Percentiles rank a stretch among this genome's conserved stretches.
These are phyloP conservation scores for Phataginus tricuspis DNA, from an alignment of 2,797 vertebrate species.

Conservation along the genomic window DNA sequence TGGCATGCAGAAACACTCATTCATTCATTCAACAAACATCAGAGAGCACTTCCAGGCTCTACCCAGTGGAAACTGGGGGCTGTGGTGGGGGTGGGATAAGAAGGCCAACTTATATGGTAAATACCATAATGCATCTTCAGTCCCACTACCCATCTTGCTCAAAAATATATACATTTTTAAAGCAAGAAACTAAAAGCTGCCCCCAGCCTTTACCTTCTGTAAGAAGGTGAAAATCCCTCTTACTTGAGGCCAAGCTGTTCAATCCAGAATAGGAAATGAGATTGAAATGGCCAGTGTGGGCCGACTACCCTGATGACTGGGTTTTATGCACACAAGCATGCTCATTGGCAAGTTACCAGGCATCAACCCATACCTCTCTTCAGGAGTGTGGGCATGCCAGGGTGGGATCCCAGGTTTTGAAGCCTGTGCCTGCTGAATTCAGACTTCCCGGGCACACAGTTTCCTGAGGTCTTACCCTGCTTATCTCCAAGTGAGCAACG, in stretches of 20 bases:
- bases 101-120: background rate
- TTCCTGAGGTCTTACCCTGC: background rate
- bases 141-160: background rate
- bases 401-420: background rate
- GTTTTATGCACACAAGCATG: background rate
- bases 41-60: background rate
- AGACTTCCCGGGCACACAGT: background rate
- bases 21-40: background rate
- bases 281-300: background rate
- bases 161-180: background rate
- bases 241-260: background rate
- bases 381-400: accelerated
- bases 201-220: background rate
- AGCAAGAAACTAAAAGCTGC: background rate
- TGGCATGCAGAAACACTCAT: background rate
- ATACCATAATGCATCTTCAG: background rate
- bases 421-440: background rate
- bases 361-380: background rate
- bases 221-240: background rate
- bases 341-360: background rate
- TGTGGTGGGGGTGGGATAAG: background rate
- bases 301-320: background rate
- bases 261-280: background rate
- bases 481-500: background rate
- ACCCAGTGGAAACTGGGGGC: background rate